Evolutionary conservation across 2,888 invertebrate genomes (phyloP).

Genomic region (Sarcophaga subvicina): DNA sequence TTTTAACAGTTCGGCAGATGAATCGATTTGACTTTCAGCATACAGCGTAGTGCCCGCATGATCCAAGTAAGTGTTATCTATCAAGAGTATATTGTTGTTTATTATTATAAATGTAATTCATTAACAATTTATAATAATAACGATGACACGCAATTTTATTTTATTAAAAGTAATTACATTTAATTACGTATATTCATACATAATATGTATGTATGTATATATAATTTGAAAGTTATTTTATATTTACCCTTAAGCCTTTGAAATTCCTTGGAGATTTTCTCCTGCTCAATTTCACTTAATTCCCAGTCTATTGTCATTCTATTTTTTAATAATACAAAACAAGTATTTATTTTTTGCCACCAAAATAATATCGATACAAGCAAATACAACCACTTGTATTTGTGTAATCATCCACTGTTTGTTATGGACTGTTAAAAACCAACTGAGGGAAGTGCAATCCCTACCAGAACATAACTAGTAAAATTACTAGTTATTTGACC

Average conservation of each 20-base stretch:
- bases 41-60: conserved; percentile 94
- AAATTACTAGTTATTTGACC: no score
- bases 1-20: conserved; percentile 86
- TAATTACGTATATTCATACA: no score
- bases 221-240: not conserved
- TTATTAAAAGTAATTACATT: not conserved
- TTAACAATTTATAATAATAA: conserved; percentile 22
- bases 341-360: not conserved
- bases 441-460: not conserved
- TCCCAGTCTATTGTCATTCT: conserved; percentile 71
- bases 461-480: no score
- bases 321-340: not conserved
- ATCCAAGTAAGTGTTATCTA: conserved; percentile 91
- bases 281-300: conserved; percentile 81
- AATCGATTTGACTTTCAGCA: conserved; percentile 88
- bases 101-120: no score
- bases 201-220: no score
- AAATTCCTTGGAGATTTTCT: conserved; percentile 82
- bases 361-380: not conserved
- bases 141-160: conserved; percentile 36
- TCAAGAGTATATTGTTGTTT: conserved; percentile 9
- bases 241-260: conserved; percentile 82
- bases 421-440: not conserved
- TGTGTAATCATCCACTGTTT: not conserved
- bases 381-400: not conserved